phyloP scores from a whole-genome alignment of 2,113 vertebrate species.

The Takifugu flavidus region DNA sequence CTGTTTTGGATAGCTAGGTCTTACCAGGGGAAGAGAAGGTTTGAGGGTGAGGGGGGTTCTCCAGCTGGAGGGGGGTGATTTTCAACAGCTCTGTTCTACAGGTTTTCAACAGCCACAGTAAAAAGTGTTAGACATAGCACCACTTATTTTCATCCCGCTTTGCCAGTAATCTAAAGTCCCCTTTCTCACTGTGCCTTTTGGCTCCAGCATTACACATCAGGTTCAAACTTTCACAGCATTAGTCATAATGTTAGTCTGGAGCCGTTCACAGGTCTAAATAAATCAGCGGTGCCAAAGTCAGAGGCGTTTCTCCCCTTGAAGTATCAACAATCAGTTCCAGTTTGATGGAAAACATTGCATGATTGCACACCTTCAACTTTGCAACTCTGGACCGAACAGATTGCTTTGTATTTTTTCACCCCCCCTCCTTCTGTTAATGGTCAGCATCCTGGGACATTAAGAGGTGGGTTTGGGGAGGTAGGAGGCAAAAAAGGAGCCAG shows the following conservation, averaged over 20 bases:
- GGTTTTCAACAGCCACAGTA: conserved; percentile 64
- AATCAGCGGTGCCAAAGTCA: conserved; percentile 5
- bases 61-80: conserved; percentile 49
- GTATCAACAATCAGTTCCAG: conserved; percentile 14
- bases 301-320: conserved; percentile 17
- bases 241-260: conserved; percentile 34
- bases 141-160: conserved; percentile 56
- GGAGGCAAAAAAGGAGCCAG: conserved; percentile 73
- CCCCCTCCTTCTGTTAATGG: conserved; percentile 17
- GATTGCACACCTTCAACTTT: conserved; percentile 41
- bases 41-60: conserved; percentile 31
- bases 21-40: conserved; percentile 30
- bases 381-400: conserved; percentile 3
- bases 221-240: conserved; percentile 51
- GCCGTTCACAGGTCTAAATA: conserved; percentile 2
- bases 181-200: conserved; percentile 57
- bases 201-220: conserved; percentile 35
- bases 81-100: conserved; percentile 64
- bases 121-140: conserved; percentile 65
- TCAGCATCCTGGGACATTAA: conserved; percentile 44
- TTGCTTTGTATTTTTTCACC: neutral
- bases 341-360: conserved; percentile 26
- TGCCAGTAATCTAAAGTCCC: conserved; percentile 48
- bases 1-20: conserved; percentile 32
- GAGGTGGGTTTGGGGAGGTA: conserved; percentile 19